A percentile compares a stretch with the other conserved stretches of the same genome.
These are phyloP conservation scores for Pseudomyrmex cubaensis DNA, from an alignment of 1,140 invertebrate genomes.

Conservation along the genomic window DNA sequence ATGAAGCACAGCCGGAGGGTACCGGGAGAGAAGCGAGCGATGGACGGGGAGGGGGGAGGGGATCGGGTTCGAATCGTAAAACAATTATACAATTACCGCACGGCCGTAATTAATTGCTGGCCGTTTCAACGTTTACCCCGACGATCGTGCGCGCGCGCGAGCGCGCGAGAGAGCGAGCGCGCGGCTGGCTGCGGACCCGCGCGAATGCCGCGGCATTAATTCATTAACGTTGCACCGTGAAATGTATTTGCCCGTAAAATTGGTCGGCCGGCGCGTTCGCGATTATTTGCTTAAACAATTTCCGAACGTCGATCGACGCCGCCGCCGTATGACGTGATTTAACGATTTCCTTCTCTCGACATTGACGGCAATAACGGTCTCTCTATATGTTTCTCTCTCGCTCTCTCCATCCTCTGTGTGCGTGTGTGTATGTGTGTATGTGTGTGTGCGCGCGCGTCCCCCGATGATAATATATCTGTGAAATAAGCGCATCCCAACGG, in stretches of 20 bases:
- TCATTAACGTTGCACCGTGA: constrained; percentile 74
- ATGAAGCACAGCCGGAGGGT: constrained; percentile 3
- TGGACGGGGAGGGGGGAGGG: background rate
- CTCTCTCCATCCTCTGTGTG: constrained; percentile 52
- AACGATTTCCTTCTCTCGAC: constrained; percentile 55
- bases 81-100: constrained; percentile 81
- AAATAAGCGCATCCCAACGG: constrained; percentile 59
- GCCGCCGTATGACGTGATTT: constrained; percentile 63
- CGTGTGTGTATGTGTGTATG: too few relatives aligned
- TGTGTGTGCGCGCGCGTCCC: constrained; percentile 8
- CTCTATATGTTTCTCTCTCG: constrained; percentile 68
- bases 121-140: constrained; percentile 77
- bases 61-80: constrained; percentile 75
- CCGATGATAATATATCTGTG: constrained; percentile 86
- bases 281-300: constrained; percentile 81
- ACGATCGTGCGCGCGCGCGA: constrained; percentile 36
- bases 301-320: constrained; percentile 67
- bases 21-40: background rate
- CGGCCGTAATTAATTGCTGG: constrained; percentile 78
- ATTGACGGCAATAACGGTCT: constrained; percentile 50
- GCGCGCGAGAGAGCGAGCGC: constrained; percentile 36
- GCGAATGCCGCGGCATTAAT: constrained; percentile 75
- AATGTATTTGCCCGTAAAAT: constrained; percentile 80
- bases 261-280: constrained; percentile 68
- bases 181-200: constrained; percentile 49